Evolutionary conservation across 2,113 vertebrate species (phyloP).

Genomic region (Myotis lucifugus): DNA sequence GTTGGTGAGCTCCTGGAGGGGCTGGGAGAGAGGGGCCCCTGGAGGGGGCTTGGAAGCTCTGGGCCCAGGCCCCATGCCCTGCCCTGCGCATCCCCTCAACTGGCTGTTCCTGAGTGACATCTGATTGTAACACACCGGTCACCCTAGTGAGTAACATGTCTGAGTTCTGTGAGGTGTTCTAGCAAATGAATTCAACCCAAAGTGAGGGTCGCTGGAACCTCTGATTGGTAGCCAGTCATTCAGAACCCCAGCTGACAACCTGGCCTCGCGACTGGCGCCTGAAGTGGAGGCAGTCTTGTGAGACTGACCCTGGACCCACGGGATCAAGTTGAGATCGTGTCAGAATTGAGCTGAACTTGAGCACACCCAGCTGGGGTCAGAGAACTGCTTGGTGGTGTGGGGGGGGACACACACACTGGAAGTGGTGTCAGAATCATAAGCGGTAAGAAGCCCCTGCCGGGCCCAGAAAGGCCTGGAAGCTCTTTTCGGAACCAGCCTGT

Average conservation of each 20-base stretch:
- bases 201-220: neutral
- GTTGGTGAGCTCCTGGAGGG: neutral
- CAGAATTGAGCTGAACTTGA: neutral
- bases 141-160: neutral
- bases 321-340: neutral
- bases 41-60: neutral
- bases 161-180: neutral
- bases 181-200: neutral
- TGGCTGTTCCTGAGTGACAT: neutral
- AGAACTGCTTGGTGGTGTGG: neutral
- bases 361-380: neutral
- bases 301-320: neutral
- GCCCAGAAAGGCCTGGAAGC: neutral
- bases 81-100: neutral
- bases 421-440: neutral
- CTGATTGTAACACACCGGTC: neutral
- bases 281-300: neutral
- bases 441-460: neutral
- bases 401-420: neutral
- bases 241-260: neutral
- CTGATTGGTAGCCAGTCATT: neutral
- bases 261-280: neutral
- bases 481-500: neutral
- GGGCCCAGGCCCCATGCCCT: accelerated
- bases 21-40: too few relatives aligned